phyloP scores from a whole-genome alignment of 1,140 invertebrate species.

The Cydia amplana region DNA sequence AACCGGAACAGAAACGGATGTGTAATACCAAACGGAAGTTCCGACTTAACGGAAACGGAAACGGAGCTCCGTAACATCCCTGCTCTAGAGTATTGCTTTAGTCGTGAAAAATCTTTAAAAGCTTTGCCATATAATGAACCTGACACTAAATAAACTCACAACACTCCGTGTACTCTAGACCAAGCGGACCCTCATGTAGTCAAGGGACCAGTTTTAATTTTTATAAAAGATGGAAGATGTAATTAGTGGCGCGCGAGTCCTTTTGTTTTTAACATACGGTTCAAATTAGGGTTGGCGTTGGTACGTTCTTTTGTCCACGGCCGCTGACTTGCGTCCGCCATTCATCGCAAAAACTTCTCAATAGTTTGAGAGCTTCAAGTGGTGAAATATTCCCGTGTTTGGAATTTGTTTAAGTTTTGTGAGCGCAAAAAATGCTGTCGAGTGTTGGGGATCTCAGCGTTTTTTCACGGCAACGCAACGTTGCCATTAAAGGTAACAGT shows the following conservation, averaged over 20 bases:
- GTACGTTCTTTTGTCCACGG: conserved; percentile 12
- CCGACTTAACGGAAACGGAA: too few relatives aligned
- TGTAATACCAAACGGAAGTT: too few relatives aligned
- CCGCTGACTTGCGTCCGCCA: conserved; percentile 36
- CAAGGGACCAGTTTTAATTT: background rate
- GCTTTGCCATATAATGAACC: too few relatives aligned
- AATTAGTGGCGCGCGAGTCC: background rate
- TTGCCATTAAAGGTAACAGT: too few relatives aligned
- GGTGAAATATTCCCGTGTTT: background rate
- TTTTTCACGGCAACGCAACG: background rate
- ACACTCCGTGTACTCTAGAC: background rate
- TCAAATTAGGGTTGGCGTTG: background rate
- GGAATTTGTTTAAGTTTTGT: conserved; percentile 9
- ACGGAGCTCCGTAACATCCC: too few relatives aligned
- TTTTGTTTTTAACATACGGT: conserved; percentile 8
- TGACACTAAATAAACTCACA: background rate
- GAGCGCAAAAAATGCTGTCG: background rate
- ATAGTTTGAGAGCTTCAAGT: conserved; percentile 8
- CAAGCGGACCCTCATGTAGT: background rate
- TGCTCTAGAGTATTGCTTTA: too few relatives aligned
- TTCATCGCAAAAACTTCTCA: conserved; percentile 9
- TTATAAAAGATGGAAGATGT: background rate
- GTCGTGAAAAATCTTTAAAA: too few relatives aligned
- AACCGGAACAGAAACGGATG: too few relatives aligned
- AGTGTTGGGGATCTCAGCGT: background rate